phyloP scores from a whole-genome alignment of 2,888 invertebrate species.

The Pollenia amentaria region DNA sequence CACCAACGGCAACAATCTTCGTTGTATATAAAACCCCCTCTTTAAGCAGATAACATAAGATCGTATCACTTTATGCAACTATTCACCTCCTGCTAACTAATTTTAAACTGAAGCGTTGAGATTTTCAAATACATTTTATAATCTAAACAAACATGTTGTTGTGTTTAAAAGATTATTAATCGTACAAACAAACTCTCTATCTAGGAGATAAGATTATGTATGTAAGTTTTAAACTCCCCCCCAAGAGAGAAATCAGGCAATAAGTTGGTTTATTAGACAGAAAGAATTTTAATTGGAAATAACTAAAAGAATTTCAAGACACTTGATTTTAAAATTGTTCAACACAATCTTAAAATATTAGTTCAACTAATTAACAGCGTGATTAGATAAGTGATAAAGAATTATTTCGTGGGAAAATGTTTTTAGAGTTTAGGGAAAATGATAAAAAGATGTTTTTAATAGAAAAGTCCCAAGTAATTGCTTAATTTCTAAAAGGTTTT shows the following conservation, averaged over 20 bases:
- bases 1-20: too few species aligned
- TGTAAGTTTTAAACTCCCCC: neutral
- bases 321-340: too few species aligned
- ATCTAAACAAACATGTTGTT: neutral
- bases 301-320: too few species aligned
- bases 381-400: neutral
- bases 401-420: neutral
- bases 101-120: neutral
- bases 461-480: conserved; percentile 7
- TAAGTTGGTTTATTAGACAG: neutral
- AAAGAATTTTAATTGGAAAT: too few species aligned
- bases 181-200: neutral
- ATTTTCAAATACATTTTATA: neutral
- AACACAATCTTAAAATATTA: neutral
- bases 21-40: too few species aligned
- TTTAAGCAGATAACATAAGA: neutral
- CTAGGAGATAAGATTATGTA: neutral
- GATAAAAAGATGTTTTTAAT: neutral
- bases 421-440: neutral
- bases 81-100: neutral
- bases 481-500: neutral
- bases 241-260: neutral
- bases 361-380: neutral
- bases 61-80: neutral
- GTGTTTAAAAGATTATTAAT: conserved; percentile 12